Evolutionary conservation across 2,888 invertebrate genomes (phyloP), one percentile per base, ranked within the genome.

Genomic region (Pheosia tremula): DNA sequence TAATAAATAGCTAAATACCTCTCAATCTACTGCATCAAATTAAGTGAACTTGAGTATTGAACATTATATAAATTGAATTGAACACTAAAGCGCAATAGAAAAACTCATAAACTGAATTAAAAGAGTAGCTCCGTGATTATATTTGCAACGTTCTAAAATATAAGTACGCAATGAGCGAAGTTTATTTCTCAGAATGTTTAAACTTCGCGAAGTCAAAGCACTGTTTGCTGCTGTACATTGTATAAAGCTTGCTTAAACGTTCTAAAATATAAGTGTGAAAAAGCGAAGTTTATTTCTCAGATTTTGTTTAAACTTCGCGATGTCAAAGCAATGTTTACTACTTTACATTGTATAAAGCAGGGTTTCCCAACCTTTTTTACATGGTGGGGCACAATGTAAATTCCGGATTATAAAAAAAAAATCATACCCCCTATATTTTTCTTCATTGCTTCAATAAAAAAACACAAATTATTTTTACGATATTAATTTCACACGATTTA

Each of bases 291-390:
- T 61, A 71, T 70, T 77, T 74, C 72, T 60, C 63, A 73, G 78
- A 74, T n/a, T n/a, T 72, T 81, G 82, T 84, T 82, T 74, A 79
- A 78, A 75, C 63, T 77, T 68, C 71, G 70, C 73, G 69, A 71
- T 70, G 68, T 73, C 74, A 78, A 74, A 78, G 80, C 11, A 43
- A 43, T 43, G 43, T 47, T n/a, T n/a, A 11, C 11, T 47, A 5
- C n/a, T 11, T 3, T 11, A 47, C 4, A 47, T 41, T 41, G 11
- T 43, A 3, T 3, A 43, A 43, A 9, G 5, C 43, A n/a, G n/a
- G n/a, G n/a, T n/a, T n/a, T n/a, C n/a, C n/a, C n/a, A n/a, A n/a
- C n/a, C n/a, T n/a, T n/a, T n/a, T n/a, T n/a, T n/a, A n/a, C n/a
- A n/a, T n/a, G n/a, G n/a, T n/a, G n/a, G n/a, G n/a, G n/a, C n/a